These are phyloP conservation scores for Pogonognathellus flavescens DNA, from an alignment of 1,140 invertebrate genomes.

Conservation along the genomic window DNA sequence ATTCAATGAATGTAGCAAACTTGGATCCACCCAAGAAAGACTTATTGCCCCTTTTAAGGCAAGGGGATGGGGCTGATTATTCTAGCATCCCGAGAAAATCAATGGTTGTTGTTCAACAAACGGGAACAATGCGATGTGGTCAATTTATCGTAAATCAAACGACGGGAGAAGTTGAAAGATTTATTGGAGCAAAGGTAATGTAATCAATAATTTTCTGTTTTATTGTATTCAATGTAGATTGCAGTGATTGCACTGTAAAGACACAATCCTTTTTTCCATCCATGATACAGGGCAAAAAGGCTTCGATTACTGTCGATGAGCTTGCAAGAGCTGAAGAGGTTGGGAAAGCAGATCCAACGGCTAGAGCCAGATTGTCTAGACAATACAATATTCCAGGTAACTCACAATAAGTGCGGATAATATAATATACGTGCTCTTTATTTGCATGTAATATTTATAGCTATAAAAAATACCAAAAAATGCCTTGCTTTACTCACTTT, in stretches of 20 bases:
- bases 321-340: not conserved
- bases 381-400: slow-evolving; percentile 15
- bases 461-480: too few relatives aligned
- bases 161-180: not conserved
- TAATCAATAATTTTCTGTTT: too few relatives aligned
- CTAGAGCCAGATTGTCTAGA: not conserved
- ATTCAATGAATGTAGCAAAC: not conserved
- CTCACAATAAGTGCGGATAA: not conserved
- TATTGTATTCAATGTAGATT: too few relatives aligned
- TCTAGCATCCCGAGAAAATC: slow-evolving; percentile 3
- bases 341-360: not conserved
- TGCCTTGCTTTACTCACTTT: too few relatives aligned
- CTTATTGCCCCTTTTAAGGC: not conserved
- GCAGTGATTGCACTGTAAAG: too few relatives aligned
- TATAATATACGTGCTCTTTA: not conserved
- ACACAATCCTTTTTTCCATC: too few relatives aligned
- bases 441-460: too few relatives aligned
- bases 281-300: slow-evolving; percentile 16
- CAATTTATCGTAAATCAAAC: slow-evolving; percentile 18
- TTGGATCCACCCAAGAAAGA: slow-evolving; percentile 8
- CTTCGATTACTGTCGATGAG: slow-evolving; percentile 17
- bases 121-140: not conserved
- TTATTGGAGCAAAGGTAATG: slow-evolving; percentile 10
- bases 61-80: not conserved
- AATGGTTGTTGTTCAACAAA: slow-evolving; percentile 9